Evolutionary conservation across 2,797 vertebrate species (phyloP).

Genomic region (Gastrophryne carolinensis): DNA sequence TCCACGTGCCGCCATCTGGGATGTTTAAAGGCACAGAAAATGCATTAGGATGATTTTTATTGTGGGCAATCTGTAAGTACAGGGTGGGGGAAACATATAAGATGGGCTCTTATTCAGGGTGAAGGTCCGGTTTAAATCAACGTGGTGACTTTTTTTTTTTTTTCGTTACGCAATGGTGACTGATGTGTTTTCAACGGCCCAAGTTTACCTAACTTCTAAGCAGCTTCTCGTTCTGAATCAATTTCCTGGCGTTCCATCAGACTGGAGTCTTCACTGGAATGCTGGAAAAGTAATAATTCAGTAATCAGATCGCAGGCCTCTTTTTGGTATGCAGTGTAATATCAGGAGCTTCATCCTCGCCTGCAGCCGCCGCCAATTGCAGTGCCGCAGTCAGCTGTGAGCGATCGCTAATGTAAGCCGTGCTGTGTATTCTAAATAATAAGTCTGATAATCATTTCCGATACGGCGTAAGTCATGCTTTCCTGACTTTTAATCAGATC

Average conservation of each 20-base stretch:
- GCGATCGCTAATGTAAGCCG: not conserved
- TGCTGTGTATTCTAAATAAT: constrained; percentile 17
- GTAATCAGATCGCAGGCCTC: not conserved
- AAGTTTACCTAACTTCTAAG: too few relatives aligned
- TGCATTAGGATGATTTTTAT: too few relatives aligned
- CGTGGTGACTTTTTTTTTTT: too few relatives aligned
- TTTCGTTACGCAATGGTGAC: too few relatives aligned
- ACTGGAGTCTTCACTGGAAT: not conserved
- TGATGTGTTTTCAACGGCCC: too few relatives aligned
- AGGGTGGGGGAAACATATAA: too few relatives aligned
- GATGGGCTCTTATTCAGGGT: too few relatives aligned
- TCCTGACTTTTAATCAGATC: constrained; percentile 48
- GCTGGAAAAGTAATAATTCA: not conserved
- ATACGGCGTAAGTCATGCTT: constrained; percentile 39
- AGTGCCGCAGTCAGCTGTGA: constrained; percentile 17
- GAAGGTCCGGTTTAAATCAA: too few relatives aligned
- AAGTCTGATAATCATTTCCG: constrained; percentile 44
- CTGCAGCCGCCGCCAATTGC: not conserved
- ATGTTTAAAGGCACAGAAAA: too few relatives aligned
- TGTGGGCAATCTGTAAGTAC: too few relatives aligned
- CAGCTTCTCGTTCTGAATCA: too few relatives aligned
- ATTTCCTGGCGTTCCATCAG: not conserved
- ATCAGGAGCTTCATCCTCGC: not conserved
- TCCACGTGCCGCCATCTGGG: too few relatives aligned
- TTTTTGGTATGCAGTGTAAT: not conserved